Percentiles rank a stretch among this genome's conserved stretches.
Conservation (phyloP, 2,888 invertebrate genomes). For the Liodrosophila aerea region DNA sequence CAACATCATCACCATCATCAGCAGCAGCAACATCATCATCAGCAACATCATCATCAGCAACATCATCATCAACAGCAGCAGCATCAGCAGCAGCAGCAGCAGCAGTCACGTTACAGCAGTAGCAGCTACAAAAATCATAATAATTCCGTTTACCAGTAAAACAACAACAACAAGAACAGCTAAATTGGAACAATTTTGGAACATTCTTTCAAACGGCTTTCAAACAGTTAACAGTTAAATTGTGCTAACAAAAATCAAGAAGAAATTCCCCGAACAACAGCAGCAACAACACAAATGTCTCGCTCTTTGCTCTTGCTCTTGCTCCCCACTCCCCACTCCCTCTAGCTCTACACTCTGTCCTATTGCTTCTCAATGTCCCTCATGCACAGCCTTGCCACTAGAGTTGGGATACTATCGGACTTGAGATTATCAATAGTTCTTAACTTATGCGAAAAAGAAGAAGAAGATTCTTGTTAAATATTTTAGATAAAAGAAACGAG, state of each 20-base stretch:
- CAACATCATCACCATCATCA: conserved; percentile 27
- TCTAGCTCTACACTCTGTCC: not conserved
- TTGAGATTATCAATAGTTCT: too few relatives aligned
- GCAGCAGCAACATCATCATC: conserved; percentile 6
- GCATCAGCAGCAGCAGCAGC: conserved; percentile 51
- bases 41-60: conserved; percentile 7
- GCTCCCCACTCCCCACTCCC: not conserved
- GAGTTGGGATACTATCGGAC: too few relatives aligned
- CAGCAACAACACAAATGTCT: conserved; percentile 20
- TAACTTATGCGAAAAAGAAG: too few relatives aligned
- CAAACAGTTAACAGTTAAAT: conserved; percentile 78
- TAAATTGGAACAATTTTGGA: conserved; percentile 62
- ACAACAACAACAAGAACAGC: conserved; percentile 36
- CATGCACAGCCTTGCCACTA: conserved; percentile 7
- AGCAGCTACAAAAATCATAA: conserved; percentile 79
- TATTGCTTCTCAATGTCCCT: conserved; percentile 19
- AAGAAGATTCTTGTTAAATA: too few relatives aligned
- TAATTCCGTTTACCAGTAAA: conserved; percentile 81
- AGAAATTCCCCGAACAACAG: too few relatives aligned
- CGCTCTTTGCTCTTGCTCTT: conserved; percentile 19
- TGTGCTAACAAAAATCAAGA: conserved; percentile 65
- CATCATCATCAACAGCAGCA: conserved; percentile 33
- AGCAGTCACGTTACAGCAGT: conserved; percentile 71
- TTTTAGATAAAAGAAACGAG: too few relatives aligned
- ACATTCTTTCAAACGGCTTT: conserved; percentile 70